Conservation (phyloP, 2,888 invertebrate genomes). For the Seira musarum region DNA sequence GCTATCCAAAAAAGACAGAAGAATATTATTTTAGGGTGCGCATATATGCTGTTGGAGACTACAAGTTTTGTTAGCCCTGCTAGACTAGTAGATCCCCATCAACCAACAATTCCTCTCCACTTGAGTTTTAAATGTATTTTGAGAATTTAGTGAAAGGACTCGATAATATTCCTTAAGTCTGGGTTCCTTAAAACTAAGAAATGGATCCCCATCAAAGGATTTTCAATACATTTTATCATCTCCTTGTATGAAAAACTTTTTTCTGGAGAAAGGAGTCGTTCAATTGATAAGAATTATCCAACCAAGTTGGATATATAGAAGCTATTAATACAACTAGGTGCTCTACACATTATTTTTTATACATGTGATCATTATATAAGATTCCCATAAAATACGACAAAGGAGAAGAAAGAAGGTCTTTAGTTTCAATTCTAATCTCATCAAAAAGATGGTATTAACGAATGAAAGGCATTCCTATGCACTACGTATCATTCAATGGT, state of each 20-base stretch:
- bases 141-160: not conserved
- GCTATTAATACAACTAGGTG: constrained; percentile 2
- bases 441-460: constrained; percentile 66
- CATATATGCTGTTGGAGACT: not conserved
- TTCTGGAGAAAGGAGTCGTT: not conserved
- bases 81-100: constrained; percentile 29
- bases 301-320: not conserved
- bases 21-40: constrained; percentile 20
- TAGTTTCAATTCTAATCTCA: constrained; percentile 68
- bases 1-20: constrained; percentile 2
- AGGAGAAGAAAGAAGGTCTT: constrained; percentile 40
- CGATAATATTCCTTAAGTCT: not conserved
- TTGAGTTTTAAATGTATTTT: not conserved
- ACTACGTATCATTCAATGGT: constrained; percentile 59
- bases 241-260: constrained; percentile 13
- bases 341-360: not conserved
- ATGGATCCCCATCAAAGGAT: constrained; percentile 32
- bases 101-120: constrained; percentile 26
- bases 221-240: constrained; percentile 50
- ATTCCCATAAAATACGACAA: constrained; percentile 41
- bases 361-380: constrained; percentile 30
- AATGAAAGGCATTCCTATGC: constrained; percentile 67
- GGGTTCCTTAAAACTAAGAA: not conserved
- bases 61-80: too few relatives aligned
- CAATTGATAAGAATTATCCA: constrained; percentile 28